These are phyloP conservation scores for Paguma larvata DNA, from an alignment of 2,797 vertebrate genomes.

Conservation along the genomic window DNA sequence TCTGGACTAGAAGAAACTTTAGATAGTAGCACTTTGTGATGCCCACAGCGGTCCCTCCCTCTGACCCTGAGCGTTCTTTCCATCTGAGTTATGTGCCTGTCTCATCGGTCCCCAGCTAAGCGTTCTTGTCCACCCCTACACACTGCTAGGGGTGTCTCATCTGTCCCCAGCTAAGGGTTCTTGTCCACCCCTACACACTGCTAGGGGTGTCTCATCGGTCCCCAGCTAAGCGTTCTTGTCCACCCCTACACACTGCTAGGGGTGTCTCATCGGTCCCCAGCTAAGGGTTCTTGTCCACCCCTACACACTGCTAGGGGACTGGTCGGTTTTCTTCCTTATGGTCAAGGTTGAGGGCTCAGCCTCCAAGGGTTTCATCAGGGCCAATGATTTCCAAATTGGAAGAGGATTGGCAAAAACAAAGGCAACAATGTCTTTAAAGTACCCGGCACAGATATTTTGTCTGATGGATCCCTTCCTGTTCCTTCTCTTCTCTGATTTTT, in stretches of 20 bases:
- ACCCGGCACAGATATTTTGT: neutral
- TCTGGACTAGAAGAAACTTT: neutral
- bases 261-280: neutral
- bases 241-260: no score
- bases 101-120: no score
- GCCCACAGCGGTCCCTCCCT: neutral
- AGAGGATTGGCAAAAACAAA: neutral
- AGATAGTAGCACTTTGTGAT: neutral
- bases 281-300: neutral
- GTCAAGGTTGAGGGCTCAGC: neutral
- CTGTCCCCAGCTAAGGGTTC: neutral
- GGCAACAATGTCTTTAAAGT: neutral
- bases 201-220: neutral
- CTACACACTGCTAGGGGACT: neutral
- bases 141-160: neutral
- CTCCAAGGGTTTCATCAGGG: neutral
- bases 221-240: neutral
- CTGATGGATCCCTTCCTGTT: rapidly evolving
- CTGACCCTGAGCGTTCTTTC: neutral
- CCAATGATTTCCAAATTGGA: neutral
- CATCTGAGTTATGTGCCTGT: neutral
- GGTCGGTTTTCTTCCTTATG: neutral
- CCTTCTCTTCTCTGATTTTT: neutral
- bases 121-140: neutral
- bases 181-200: neutral